These are phyloP conservation scores for Poeciliopsis turneri DNA, from an alignment of 2,797 vertebrate species.

Conservation along the genomic window DNA sequence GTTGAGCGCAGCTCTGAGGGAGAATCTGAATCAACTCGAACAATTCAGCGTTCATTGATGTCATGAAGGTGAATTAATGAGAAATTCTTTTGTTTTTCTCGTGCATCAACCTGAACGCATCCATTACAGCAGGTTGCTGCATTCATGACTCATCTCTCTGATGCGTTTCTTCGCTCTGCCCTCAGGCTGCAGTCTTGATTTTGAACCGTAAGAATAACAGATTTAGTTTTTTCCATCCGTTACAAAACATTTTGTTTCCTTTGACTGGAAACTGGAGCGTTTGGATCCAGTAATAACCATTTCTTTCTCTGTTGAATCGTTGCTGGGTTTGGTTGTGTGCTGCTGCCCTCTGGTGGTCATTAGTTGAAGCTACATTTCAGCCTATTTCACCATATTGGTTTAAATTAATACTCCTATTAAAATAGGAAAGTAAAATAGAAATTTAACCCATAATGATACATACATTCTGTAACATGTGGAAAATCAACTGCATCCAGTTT, in stretches of 20 bases:
- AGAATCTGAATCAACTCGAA: neutral
- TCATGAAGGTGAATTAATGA: too few species aligned
- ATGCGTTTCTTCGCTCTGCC: neutral
- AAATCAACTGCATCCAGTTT: neutral
- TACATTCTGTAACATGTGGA: neutral
- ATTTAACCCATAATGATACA: neutral
- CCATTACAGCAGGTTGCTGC: neutral
- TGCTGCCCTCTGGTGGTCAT: constrained; percentile 6
- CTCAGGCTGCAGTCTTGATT: neutral
- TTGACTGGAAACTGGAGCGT: neutral
- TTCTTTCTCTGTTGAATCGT: neutral
- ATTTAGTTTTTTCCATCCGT: neutral
- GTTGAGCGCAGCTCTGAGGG: neutral
- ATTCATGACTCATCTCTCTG: neutral
- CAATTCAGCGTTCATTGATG: neutral
- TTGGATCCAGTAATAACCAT: neutral
- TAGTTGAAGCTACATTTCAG: neutral
- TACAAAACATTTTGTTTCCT: neutral
- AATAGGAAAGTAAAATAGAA: neutral
- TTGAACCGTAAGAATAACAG: neutral
- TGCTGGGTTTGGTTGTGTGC: neutral
- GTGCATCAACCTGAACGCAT: too few species aligned
- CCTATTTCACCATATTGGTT: neutral
- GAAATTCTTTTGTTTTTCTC: too few species aligned
- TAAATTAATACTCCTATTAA: neutral